phyloP scores from a whole-genome alignment of 2,888 invertebrate species.

The Ormyrus rosae region DNA sequence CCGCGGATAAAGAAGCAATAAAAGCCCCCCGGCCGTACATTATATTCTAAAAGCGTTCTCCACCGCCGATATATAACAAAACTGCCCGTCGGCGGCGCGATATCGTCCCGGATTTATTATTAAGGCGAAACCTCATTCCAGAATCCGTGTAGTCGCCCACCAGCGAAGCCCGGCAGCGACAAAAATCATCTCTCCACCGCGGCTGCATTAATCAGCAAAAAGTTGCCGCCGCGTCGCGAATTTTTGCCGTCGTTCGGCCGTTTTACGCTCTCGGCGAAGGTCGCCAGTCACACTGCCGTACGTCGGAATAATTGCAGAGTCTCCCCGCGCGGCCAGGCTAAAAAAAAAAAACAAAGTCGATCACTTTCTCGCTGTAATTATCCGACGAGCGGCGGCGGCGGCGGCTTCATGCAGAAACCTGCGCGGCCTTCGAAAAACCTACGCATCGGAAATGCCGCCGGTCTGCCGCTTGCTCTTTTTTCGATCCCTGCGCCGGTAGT shows the following conservation, averaged over 20 bases:
- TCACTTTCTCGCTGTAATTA: slow-evolving; percentile 41
- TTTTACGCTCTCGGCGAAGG: slow-evolving; percentile 25
- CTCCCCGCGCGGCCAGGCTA: background rate
- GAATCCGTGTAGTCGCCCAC: slow-evolving; percentile 3
- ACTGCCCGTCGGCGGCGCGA: background rate
- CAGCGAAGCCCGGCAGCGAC: background rate
- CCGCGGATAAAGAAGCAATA: background rate
- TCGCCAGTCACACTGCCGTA: slow-evolving; percentile 24
- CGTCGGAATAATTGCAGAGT: slow-evolving; percentile 34
- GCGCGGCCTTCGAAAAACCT: slow-evolving; percentile 44
- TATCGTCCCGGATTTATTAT: slow-evolving; percentile 40
- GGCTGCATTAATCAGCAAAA: slow-evolving; percentile 46
- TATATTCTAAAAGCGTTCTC: slow-evolving; percentile 20
- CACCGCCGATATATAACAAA: slow-evolving; percentile 8
- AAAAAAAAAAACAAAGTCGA: slow-evolving; percentile 43
- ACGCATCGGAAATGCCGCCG: slow-evolving; percentile 30
- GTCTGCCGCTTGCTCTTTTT: background rate
- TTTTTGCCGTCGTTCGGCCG: slow-evolving; percentile 21
- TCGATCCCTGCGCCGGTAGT: background rate
- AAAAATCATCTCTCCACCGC: background rate
- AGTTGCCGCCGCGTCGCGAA: background rate
- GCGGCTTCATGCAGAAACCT: background rate
- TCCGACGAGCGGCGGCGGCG: background rate
- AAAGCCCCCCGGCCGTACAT: slow-evolving; percentile 5
- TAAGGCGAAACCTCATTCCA: slow-evolving; percentile 44